These are phyloP conservation scores for Menidia menidia DNA, from an alignment of 2,797 vertebrate genomes.

Conservation along the genomic window DNA sequence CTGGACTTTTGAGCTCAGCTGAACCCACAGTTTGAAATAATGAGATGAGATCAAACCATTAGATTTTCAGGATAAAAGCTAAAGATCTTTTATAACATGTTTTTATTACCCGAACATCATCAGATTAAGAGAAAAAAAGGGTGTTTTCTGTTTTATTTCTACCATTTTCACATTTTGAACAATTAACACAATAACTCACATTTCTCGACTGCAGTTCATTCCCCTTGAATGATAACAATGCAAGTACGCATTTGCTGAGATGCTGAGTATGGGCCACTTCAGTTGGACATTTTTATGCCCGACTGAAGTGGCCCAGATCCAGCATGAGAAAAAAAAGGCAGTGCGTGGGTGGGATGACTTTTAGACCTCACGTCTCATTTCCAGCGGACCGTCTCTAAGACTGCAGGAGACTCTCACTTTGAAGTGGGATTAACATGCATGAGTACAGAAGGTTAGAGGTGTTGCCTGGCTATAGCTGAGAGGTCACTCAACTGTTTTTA, in stretches of 20 bases:
- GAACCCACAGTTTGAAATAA: not conserved
- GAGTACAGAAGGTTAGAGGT: slow-evolving; percentile 36
- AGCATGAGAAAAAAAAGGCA: slow-evolving; percentile 1
- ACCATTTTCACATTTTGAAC: not conserved
- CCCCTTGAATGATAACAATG: too few species aligned
- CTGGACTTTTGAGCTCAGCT: not conserved
- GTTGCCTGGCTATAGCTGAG: slow-evolving; percentile 6
- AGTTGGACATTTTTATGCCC: not conserved
- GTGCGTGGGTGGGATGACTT: slow-evolving; percentile 45
- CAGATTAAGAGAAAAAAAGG: not conserved
- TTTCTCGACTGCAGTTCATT: not conserved
- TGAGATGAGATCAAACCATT: not conserved
- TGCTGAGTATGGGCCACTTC: not conserved
- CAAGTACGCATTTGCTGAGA: not conserved
- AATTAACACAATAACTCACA: not conserved
- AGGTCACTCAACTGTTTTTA: slow-evolving; percentile 23
- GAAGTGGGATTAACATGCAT: slow-evolving; percentile 70
- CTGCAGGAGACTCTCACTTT: slow-evolving; percentile 57
- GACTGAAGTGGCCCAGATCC: slow-evolving; percentile 19
- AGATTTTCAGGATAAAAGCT: not conserved
- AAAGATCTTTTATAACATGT: not conserved
- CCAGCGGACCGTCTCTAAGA: slow-evolving; percentile 35
- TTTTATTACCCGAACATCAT: not conserved
- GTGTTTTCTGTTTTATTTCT: not conserved
- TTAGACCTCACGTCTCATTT: slow-evolving; percentile 44